Base-by-base conservation (phyloP, 2,797 vertebrate species). In the Crocodylus rhombifer region DNA sequence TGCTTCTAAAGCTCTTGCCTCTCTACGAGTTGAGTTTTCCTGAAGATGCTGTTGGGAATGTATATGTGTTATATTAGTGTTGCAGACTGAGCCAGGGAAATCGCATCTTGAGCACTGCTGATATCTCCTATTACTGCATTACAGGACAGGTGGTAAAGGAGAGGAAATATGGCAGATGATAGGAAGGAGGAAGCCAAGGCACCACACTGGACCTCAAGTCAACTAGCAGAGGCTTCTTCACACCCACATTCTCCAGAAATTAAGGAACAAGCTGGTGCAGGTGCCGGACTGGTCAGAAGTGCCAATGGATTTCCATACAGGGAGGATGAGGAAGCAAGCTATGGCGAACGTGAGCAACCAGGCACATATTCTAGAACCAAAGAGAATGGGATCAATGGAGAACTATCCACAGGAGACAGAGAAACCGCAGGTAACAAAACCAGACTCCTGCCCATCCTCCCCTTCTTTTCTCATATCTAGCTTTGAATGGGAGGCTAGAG, bases 371-470 rank as follows among this genome's bases (percentile, higher is more conserved):
- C 98, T 15, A 93, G 97, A 62, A 98, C 98, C 97, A 98, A 98
- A 97, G 99, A 99, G 98, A 99, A 99, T 0, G 99, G 99, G n/a
- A 99, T 99, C 97, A 99, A 99, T 0, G 99, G 99, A 61, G 99
- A 99, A 83, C 92, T 99, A 80, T 98, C 98, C 2, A 97, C 98
- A 0, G 98, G 98, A 80, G 99, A 98, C 42, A 98, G 98, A 87
- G 98, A 99, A 95, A 99, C 99, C 6, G 98, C 99, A 98, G 99
- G 99, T 99, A 98, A 98, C 65, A 65, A 77, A 69, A 9, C n/a
- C n/a, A n/a, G 63, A 36, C 18, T 83, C 28, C 61, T 30, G 56
- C 51, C 75, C 33, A 60, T 7, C 28, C 65, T 6, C 57, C 13
- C 55, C 11, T 1, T n/a, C 15, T 69, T 85, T 77, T 91, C 56